Percentiles rank a stretch among this genome's conserved stretches.
These are phyloP conservation scores for Silurus lanzhouensis DNA, from an alignment of 2,797 vertebrate species.

Conservation along the genomic window DNA sequence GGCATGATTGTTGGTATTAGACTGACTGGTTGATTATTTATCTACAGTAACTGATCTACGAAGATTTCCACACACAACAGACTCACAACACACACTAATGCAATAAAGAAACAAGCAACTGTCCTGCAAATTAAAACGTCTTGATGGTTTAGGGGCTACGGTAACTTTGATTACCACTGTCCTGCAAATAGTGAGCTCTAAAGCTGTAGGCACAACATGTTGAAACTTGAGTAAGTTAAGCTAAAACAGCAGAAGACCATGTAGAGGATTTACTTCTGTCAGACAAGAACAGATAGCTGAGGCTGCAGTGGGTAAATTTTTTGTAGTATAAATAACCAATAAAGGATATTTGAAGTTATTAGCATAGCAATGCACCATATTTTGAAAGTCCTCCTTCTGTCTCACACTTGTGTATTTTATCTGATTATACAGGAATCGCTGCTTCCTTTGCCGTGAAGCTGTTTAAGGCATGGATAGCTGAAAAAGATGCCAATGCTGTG, in stretches of 20 bases:
- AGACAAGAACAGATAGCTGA: too few relatives aligned
- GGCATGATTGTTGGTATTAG: neutral
- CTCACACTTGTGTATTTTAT: neutral
- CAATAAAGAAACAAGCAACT: too few relatives aligned
- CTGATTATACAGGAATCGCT: slow-evolving; percentile 79
- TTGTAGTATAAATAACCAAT: neutral
- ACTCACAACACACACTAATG: too few relatives aligned
- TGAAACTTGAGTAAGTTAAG: too few relatives aligned
- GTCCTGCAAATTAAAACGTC: too few relatives aligned
- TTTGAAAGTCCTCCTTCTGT: neutral
- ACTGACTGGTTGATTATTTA: neutral
- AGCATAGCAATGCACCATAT: neutral
- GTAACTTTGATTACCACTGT: too few relatives aligned
- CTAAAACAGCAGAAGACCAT: too few relatives aligned
- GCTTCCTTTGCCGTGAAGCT: slow-evolving; percentile 90
- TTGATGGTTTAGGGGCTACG: too few relatives aligned
- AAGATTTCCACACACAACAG: neutral
- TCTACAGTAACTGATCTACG: neutral
- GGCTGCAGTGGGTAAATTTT: neutral
- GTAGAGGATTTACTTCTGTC: too few relatives aligned
- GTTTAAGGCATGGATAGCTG: slow-evolving; percentile 93
- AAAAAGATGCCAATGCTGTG: slow-evolving; percentile 89
- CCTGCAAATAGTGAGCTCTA: too few relatives aligned
- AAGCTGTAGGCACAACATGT: too few relatives aligned
- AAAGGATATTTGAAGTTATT: neutral